Conservation (phyloP, 2,888 invertebrate species). For the Steinernema carpocapsae region DNA sequence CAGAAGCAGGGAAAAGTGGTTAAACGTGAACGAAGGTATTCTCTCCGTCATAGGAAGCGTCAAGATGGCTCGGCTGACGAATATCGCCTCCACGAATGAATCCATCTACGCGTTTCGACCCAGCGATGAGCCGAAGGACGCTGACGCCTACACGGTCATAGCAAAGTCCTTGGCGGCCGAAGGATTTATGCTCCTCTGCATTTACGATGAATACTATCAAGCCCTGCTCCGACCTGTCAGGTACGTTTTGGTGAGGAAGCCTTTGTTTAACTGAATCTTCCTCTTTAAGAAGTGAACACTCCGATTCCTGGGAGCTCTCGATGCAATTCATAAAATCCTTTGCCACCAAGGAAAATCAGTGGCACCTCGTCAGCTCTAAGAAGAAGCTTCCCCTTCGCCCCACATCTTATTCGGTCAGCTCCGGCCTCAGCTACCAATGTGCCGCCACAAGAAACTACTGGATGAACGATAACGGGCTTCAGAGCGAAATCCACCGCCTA, state of each 20-base stretch:
- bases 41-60: not conserved
- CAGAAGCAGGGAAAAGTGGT: not conserved
- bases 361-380: not conserved
- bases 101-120: not conserved
- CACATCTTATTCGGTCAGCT: not conserved
- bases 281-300: not conserved
- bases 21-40: not conserved
- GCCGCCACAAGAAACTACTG: not conserved
- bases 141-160: not conserved
- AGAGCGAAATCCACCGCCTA: not conserved
- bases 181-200: not conserved
- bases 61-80: not conserved
- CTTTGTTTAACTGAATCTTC: too few relatives aligned
- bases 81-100: not conserved
- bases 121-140: not conserved
- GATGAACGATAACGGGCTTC: conserved; percentile 11
- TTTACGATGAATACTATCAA: not conserved
- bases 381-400: not conserved
- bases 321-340: not conserved
- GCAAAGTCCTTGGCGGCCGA: not conserved
- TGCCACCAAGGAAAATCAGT: not conserved
- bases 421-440: conserved; percentile 4
- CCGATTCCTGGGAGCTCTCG: not conserved
- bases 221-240: not conserved
- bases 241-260: too few relatives aligned